Conservation (phyloP, 2,888 invertebrate genomes). For the Rotaria magnacalcarata region DNA sequence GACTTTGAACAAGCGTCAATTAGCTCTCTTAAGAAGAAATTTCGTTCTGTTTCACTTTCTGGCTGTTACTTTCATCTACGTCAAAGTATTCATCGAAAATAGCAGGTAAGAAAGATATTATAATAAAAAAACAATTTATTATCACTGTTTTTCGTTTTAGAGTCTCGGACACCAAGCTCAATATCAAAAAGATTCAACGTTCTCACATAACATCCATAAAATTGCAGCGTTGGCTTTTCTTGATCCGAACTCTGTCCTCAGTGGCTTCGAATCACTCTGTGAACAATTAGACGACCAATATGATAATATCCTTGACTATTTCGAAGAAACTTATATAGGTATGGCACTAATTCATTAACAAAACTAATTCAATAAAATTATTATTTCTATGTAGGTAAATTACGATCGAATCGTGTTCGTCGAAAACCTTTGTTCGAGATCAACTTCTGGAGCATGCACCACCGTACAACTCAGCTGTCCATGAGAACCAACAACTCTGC, state of each 20-base stretch:
- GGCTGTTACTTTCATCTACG: not conserved
- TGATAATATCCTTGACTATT: not conserved
- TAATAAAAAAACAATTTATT: not conserved
- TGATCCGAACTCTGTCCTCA: rapidly evolving
- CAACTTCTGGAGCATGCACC: not conserved
- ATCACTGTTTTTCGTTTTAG: not conserved
- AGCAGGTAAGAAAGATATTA: not conserved
- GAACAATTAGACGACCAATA: not conserved
- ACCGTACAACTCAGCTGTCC: not conserved
- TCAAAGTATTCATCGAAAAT: not conserved
- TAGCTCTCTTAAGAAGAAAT: not conserved
- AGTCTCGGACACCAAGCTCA: not conserved
- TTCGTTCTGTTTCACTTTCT: not conserved
- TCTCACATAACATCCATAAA: not conserved
- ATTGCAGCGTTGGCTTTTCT: not conserved
- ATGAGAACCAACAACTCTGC: not conserved
- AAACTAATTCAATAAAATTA: too few relatives aligned
- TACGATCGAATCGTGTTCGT: not conserved
- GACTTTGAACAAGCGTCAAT: not conserved
- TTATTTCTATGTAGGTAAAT: not conserved
- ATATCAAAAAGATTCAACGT: not conserved
- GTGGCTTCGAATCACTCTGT: not conserved
- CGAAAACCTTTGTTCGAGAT: not conserved
- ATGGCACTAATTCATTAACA: not conserved
- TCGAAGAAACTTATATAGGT: not conserved